Evolutionary conservation across 2,113 vertebrate species (phyloP).

Genomic region (Podarcis muralis): DNA sequence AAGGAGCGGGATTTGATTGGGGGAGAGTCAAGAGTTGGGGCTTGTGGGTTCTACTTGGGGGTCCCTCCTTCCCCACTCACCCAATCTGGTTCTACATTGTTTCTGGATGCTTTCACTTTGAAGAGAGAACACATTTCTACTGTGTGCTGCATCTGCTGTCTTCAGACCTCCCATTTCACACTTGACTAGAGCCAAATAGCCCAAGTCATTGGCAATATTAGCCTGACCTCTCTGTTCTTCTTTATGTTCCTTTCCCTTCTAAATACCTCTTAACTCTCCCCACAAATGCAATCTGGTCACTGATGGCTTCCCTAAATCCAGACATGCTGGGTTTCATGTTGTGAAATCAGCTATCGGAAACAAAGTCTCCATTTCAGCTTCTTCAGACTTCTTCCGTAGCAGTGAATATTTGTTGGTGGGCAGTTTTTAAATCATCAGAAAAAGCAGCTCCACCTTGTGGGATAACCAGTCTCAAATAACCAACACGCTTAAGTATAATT

Average conservation of each 20-base stretch:
- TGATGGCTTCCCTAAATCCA: not conserved
- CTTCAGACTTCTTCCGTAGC: not conserved
- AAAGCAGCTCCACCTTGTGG: no score
- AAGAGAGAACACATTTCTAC: not conserved
- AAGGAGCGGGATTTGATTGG: not conserved
- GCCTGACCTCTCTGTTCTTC: not conserved
- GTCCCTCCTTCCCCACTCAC: not conserved
- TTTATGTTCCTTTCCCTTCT: not conserved
- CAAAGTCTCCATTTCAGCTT: not conserved
- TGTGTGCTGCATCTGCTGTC: not conserved
- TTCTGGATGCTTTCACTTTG: not conserved
- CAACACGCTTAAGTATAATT: no score
- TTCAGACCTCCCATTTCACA: slow-evolving; percentile 10
- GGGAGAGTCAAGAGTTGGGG: not conserved
- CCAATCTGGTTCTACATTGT: not conserved
- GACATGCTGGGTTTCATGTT: not conserved
- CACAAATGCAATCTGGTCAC: not conserved
- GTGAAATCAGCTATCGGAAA: not conserved
- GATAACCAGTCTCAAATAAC: no score
- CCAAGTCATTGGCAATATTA: not conserved
- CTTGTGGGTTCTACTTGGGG: not conserved
- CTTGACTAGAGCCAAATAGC: slow-evolving; percentile 3
- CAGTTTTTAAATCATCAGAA: not conserved
- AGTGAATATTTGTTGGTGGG: not conserved
- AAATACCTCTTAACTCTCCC: fast-evolving